Conservation (phyloP, 1,140 invertebrate species). For the Asobara japonica region DNA sequence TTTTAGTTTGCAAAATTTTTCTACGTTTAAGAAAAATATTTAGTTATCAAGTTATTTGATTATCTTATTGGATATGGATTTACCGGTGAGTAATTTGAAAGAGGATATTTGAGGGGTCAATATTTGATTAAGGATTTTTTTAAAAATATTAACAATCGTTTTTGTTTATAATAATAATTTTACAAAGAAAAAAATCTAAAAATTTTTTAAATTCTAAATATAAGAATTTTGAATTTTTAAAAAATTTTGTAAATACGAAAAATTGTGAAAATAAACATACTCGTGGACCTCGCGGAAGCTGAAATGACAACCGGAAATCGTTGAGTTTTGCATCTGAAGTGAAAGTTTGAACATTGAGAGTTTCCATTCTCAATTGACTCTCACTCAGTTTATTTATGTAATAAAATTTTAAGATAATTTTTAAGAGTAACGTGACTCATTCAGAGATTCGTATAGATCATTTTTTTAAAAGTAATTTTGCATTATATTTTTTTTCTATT, state of each 20-base stretch:
- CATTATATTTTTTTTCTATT: no score
- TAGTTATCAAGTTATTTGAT: neutral
- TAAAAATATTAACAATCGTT: no score
- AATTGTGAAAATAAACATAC: no score
- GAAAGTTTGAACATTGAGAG: constrained; percentile 10
- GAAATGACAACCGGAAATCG: neutral
- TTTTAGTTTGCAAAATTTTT: no score
- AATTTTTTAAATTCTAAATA: no score
- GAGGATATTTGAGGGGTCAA: no score
- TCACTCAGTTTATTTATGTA: neutral
- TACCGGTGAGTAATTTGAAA: constrained; percentile 39
- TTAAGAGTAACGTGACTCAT: neutral
- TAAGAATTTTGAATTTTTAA: no score
- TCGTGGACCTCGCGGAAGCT: no score
- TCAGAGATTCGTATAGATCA: neutral
- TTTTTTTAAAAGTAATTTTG: neutral
- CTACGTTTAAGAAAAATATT: no score
- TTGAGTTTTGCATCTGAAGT: neutral
- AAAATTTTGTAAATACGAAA: neutral
- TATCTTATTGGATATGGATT: constrained; percentile 30
- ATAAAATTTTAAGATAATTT: neutral
- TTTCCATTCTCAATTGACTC: neutral
- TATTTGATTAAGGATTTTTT: no score
- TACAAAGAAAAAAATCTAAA: no score
- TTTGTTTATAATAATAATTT: no score